Conservation (phyloP, 2,888 invertebrate species). For the Rhyacophila evoluta region DNA sequence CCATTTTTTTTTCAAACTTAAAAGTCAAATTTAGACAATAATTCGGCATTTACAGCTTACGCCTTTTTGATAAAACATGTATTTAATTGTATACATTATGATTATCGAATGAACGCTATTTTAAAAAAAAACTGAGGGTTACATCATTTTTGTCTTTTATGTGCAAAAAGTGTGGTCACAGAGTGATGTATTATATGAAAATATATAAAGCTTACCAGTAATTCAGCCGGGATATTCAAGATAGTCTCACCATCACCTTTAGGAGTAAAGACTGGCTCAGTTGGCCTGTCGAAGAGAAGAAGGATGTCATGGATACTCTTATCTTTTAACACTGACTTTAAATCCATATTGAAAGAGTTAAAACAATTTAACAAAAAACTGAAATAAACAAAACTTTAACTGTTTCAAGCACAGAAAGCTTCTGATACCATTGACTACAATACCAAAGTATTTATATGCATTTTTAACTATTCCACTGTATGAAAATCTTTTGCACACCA, state of each 20-base stretch:
- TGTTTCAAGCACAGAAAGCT: not conserved
- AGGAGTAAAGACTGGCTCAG: constrained; percentile 74
- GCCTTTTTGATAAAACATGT: too few relatives aligned
- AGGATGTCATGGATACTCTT: constrained; percentile 59
- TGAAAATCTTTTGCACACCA: not conserved
- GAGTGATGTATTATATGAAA: too few relatives aligned
- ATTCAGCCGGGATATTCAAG: constrained; percentile 68
- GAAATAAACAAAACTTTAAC: not conserved
- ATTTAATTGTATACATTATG: too few relatives aligned
- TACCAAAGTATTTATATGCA: not conserved
- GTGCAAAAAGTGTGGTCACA: too few relatives aligned
- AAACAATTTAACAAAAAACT: not conserved
- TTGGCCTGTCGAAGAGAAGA: constrained; percentile 73
- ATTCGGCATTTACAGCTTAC: too few relatives aligned
- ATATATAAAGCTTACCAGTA: not conserved
- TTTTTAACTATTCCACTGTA: not conserved
- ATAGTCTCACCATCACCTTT: constrained; percentile 69
- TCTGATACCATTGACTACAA: not conserved
- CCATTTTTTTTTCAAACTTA: too few relatives aligned
- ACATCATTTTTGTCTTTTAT: too few relatives aligned
- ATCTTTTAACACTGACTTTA: not conserved
- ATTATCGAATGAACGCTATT: too few relatives aligned
- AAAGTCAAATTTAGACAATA: too few relatives aligned
- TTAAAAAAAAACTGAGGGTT: too few relatives aligned
- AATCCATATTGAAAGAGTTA: not conserved